Percentiles rank a stretch among this genome's conserved stretches.
phyloP scores from a whole-genome alignment of 2,797 vertebrate species.

The Acropternis orthonyx region DNA sequence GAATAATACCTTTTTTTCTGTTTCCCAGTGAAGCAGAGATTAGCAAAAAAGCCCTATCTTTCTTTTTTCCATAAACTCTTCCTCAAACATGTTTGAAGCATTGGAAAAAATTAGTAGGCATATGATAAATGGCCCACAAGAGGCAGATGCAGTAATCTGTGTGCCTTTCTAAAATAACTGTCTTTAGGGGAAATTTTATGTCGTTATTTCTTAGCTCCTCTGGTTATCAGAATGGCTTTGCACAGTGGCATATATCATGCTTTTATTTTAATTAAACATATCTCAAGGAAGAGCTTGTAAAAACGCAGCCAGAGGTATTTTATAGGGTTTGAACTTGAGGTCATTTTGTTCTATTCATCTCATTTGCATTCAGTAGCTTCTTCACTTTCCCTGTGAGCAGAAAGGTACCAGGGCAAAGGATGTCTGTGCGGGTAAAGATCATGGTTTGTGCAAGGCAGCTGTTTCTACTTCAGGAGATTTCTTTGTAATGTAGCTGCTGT shows the following conservation, averaged over 20 bases:
- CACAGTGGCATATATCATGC: slow-evolving; percentile 63
- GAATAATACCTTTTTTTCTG: neutral
- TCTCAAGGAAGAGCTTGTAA: slow-evolving; percentile 70
- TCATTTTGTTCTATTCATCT: slow-evolving; percentile 63
- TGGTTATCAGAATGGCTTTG: slow-evolving; percentile 54
- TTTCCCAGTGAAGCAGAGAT: neutral
- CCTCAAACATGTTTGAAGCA: neutral
- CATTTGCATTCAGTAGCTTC: slow-evolving; percentile 51
- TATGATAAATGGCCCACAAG: slow-evolving; percentile 14
- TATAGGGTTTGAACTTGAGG: slow-evolving; percentile 70
- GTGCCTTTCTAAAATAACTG: slow-evolving; percentile 71
- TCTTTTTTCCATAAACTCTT: neutral
- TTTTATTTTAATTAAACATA: slow-evolving; percentile 78
- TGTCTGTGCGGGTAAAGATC: neutral
- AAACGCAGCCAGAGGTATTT: slow-evolving; percentile 66
- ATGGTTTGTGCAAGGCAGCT: neutral
- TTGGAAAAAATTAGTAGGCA: neutral
- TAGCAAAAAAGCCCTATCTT: neutral
- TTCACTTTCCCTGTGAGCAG: neutral
- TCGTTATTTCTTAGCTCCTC: slow-evolving; percentile 28
- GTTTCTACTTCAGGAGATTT: neutral
- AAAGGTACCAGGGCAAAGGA: slow-evolving; percentile 14
- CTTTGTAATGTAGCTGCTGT: neutral
- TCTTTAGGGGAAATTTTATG: slow-evolving; percentile 68
- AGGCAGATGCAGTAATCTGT: neutral